These are phyloP conservation scores for Rhineura floridana DNA, from an alignment of 2,113 vertebrate genomes.

Conservation along the genomic window DNA sequence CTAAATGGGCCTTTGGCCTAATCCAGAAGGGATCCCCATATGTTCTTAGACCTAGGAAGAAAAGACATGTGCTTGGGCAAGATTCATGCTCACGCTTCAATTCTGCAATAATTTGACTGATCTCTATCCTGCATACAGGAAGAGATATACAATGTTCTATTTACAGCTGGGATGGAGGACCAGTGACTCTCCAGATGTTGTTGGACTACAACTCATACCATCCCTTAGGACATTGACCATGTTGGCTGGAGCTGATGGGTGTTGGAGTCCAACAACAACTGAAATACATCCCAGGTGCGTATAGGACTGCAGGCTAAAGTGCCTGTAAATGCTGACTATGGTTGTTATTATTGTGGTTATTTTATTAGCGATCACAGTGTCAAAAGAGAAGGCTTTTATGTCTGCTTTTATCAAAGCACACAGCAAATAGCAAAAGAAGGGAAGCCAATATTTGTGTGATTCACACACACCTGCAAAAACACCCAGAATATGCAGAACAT, in stretches of 20 bases:
- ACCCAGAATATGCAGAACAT: slow-evolving; percentile 34
- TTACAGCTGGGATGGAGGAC: no score
- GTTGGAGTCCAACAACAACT: not conserved
- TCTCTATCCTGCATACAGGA: no score
- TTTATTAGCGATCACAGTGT: no score
- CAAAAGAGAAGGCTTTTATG: not conserved
- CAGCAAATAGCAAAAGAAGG: not conserved
- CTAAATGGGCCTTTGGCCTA: not conserved
- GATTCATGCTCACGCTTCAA: no score
- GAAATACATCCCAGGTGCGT: not conserved
- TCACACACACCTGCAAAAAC: not conserved
- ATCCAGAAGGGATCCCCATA: not conserved
- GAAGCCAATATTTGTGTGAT: not conserved
- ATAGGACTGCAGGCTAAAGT: not conserved
- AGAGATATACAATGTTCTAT: no score
- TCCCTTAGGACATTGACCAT: no score
- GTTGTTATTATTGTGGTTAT: not conserved
- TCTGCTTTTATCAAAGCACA: not conserved
- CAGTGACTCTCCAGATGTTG: no score
- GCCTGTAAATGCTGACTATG: not conserved
- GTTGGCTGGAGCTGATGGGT: no score
- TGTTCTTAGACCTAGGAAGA: not conserved
- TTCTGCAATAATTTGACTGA: no score
- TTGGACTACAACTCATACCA: no score
- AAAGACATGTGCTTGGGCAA: not conserved